Conservation (phyloP, 2,113 vertebrate species). For the Etheostoma cragini region DNA sequence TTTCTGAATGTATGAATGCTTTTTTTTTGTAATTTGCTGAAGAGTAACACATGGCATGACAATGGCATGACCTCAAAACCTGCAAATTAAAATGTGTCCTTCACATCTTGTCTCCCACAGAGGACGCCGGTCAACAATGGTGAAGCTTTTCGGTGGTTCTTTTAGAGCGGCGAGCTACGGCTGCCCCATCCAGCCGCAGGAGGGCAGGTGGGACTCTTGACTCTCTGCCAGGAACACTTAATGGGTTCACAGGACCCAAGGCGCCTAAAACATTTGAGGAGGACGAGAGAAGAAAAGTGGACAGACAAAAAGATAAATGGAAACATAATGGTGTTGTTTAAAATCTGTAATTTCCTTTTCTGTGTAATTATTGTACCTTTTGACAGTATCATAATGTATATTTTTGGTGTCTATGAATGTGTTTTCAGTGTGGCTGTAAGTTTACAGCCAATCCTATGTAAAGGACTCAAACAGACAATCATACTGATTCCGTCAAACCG, state of each 20-base stretch:
- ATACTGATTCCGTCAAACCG: slow-evolving; percentile 81
- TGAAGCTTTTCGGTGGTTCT: slow-evolving; percentile 99
- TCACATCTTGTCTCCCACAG: slow-evolving; percentile 87
- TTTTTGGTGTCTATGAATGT: slow-evolving; percentile 98
- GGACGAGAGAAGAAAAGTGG: slow-evolving; percentile 70
- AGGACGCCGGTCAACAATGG: slow-evolving; percentile 97
- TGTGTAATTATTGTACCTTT: slow-evolving; percentile 99
- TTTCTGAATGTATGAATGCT: background rate
- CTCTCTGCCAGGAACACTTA: slow-evolving; percentile 90
- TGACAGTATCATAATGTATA: slow-evolving; percentile 97
- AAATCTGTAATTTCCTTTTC: slow-evolving; percentile 89
- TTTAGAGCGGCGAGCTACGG: slow-evolving; percentile 89
- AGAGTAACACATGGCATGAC: background rate
- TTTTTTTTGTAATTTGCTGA: background rate
- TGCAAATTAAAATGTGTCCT: slow-evolving; percentile 51
- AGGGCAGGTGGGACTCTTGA: slow-evolving; percentile 88
- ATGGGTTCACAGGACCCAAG: slow-evolving; percentile 61
- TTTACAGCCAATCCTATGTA: slow-evolving; percentile 87
- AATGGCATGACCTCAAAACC: slow-evolving; percentile 22
- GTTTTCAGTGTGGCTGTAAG: slow-evolving; percentile 96
- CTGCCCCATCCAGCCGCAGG: slow-evolving; percentile 86
- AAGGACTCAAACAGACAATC: slow-evolving; percentile 99
- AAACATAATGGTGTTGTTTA: slow-evolving; percentile 90
- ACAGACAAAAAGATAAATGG: slow-evolving; percentile 77
- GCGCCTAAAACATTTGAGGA: slow-evolving; percentile 58